Base-by-base conservation (phyloP, 1,140 invertebrate species). In the Microplitis demolitor region DNA sequence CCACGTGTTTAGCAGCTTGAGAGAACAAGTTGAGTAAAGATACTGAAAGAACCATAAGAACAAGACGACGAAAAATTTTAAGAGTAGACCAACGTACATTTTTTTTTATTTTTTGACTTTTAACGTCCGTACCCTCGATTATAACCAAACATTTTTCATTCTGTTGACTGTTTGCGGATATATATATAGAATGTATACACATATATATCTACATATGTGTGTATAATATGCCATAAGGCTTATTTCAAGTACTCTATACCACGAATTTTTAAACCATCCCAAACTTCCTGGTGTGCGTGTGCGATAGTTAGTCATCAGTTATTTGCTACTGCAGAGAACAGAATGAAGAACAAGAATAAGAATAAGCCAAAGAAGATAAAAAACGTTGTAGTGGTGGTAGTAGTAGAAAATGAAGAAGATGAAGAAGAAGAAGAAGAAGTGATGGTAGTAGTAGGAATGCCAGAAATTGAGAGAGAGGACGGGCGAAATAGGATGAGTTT, bases 1-100 rank as follows among this genome's bases (percentile, higher is more conserved):
- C 80, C 81, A 82, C 81, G 81, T 82, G 81, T 78, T 75, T 79
- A 80, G 71, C 81, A 82, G 77, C 76, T 80, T 80, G 78, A 77
- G 74, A 24, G 24, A 24, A 24, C 1, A 24, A 24, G 5, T 53
- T 51, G 16, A 61, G 16, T 34, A 16, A 35, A 70, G 16, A 14
- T 66, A 58, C 54, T 16, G 34, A n/a, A 68, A 73, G 68, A 61
- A 73, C 63, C 33, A 16, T 13, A 14, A 33, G 9, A 8, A 8
- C 60, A 62, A 14, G 60, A 4, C n/a, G 8, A 14, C 9, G 16
- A 16, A n/a, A 56, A 56, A 56, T 56, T 56, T 24, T 6, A 16
- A 56, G 39, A 45, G 39, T 45, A 45, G 39, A 45, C 39, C 39
- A 45, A 6, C 39, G 24, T 24, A 24, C 24, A 24, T 24, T 45